Base-by-base conservation (phyloP, 2,888 invertebrate species). In the Kryphioiulus occultus region DNA sequence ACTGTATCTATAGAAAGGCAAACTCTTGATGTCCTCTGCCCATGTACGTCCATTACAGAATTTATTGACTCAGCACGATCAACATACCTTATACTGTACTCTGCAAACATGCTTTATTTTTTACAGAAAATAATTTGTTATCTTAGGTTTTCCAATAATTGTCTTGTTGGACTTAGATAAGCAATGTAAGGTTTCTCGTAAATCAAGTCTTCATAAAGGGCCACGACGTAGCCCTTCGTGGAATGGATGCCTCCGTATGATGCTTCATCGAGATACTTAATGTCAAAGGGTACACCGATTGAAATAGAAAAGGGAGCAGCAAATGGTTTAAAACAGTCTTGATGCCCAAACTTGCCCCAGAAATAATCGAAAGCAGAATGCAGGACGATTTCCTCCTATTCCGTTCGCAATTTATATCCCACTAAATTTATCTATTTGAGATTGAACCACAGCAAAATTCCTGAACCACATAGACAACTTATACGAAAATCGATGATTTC, bases 281-380 rank as follows among this genome's bases (percentile, higher is more conserved):
- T 68, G 68, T 68, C 68, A 68, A 68, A 68, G 22, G 26, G 68
- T 26, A 68, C 26, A 68, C 5, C 26, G 22, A 68, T 68, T 68
- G 26, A 26, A 68, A 68, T 68, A 68, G 22, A n/a, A 26, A 59
- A 68, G 68, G 19, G 68, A 26, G 12, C 22, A 68, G 22, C 22
- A 68, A 68, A 68, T 68, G 26, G 26, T 26, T 68, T 68, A 22
- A 68, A 26, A 53, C 53, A 53, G 26, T 26, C 68, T 68, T 10
- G 68, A 68, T 68, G 68, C 68, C 26, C 26, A 68, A 68, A 68
- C 68, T 26, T 68, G 26, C 26, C 22, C 22, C 68, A 68, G 22
- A 68, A 68, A 68, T 68, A 68, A 68, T 68, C 68, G 22, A 68
- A 68, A 68, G 68, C 22, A 68, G 26, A 68, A 26, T 68, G 26